phyloP scores from a whole-genome alignment of 2,797 vertebrate genomes.

The Urocyon cinereoargenteus region DNA sequence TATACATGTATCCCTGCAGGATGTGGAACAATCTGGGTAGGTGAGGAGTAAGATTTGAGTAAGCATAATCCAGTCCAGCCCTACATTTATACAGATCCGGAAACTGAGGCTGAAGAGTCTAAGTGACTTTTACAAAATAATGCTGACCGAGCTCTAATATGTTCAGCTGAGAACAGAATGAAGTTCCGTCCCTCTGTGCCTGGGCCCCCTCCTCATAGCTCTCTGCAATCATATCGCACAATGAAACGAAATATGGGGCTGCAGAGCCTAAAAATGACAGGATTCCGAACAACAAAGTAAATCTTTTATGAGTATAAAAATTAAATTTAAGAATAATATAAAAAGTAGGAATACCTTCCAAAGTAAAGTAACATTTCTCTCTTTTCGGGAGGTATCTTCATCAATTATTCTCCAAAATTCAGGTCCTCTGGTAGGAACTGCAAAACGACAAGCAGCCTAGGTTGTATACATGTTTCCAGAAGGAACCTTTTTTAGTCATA shows the following conservation, averaged over 20 bases:
- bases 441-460: conserved; percentile 53
- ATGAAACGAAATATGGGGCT: background rate
- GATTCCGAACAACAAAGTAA: background rate
- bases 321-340: background rate
- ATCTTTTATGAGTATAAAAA: background rate
- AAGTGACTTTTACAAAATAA: background rate
- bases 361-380: conserved; percentile 92
- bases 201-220: too few relatives aligned
- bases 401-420: conserved; percentile 94
- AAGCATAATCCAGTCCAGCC: background rate
- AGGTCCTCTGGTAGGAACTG: conserved; percentile 94
- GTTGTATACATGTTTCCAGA: background rate
- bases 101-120: background rate
- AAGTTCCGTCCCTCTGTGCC: background rate
- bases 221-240: background rate
- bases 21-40: background rate
- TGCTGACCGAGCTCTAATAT: background rate
- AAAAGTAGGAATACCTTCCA: conserved; percentile 91
- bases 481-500: background rate
- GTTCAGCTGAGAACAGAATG: background rate
- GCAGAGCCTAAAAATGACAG: background rate
- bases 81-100: background rate
- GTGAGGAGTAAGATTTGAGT: background rate
- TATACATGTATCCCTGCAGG: background rate
- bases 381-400: conserved; percentile 87